Conservation (phyloP, 1,140 invertebrate genomes). For the Arctopsyche grandis region DNA sequence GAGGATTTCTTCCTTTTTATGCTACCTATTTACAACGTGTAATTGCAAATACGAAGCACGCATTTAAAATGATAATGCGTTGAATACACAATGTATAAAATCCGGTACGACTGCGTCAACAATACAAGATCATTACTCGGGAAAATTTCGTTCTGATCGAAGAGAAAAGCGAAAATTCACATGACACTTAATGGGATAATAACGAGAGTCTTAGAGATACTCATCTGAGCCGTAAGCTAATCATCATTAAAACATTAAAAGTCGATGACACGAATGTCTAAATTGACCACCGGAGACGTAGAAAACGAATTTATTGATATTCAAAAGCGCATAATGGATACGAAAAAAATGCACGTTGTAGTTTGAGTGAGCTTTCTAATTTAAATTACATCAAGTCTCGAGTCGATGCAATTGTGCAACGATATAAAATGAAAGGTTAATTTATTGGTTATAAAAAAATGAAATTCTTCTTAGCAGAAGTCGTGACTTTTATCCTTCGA, state of each 20-base stretch:
- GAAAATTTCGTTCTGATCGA: not conserved
- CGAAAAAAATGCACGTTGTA: too few species aligned
- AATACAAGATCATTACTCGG: too few species aligned
- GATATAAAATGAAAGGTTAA: too few species aligned
- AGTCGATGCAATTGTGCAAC: too few species aligned
- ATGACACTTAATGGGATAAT: not conserved
- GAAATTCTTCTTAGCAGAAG: not conserved
- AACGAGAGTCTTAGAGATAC: too few species aligned
- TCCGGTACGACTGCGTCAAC: not conserved
- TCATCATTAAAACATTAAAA: not conserved
- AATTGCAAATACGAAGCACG: conserved; percentile 14
- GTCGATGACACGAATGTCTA: too few species aligned
- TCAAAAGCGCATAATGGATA: too few species aligned
- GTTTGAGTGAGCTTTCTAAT: too few species aligned
- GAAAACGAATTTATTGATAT: too few species aligned
- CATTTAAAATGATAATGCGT: conserved; percentile 11
- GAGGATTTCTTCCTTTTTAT: not conserved
- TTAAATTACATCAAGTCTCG: too few species aligned
- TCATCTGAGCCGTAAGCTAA: not conserved
- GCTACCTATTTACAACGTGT: not conserved
- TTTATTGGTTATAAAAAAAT: not conserved
- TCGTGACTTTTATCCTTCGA: conserved; percentile 18
- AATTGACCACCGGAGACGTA: too few species aligned
- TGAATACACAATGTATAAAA: not conserved
- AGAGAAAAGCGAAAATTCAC: not conserved